Evolutionary conservation across 2,797 vertebrate species (phyloP).

Genomic region (Echiichthys vipera): DNA sequence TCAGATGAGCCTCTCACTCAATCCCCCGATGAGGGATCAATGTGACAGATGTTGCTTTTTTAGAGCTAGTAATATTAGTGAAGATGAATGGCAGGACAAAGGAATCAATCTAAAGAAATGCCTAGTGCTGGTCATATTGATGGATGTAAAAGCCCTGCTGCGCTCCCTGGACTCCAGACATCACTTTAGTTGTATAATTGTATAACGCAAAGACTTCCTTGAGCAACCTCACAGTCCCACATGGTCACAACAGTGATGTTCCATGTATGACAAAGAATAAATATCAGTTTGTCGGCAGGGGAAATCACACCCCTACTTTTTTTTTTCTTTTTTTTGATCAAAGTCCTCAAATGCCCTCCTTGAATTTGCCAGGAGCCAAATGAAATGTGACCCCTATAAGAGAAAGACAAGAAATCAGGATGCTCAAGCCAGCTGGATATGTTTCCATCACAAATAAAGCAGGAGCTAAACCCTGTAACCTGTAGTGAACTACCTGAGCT

Average conservation of each 20-base stretch:
- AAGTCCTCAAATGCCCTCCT: background rate
- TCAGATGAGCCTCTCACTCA: constrained; percentile 17
- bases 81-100: constrained; percentile 34
- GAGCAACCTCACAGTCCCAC: constrained; percentile 1
- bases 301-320: constrained; percentile 21
- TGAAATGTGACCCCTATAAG: constrained; percentile 13
- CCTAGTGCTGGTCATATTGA: constrained; percentile 15
- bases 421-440: constrained; percentile 27
- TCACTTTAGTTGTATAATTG: background rate
- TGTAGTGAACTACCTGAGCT: constrained; percentile 44
- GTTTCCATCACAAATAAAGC: constrained; percentile 58
- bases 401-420: constrained; percentile 26
- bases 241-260: background rate
- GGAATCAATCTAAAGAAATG: background rate
- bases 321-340: background rate
- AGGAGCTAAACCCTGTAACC: constrained; percentile 24
- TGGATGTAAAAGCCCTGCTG: constrained; percentile 24
- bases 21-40: constrained; percentile 28
- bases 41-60: constrained; percentile 34
- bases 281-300: constrained; percentile 26
- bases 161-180: constrained; percentile 9
- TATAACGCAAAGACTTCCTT: constrained; percentile 4
- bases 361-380: constrained; percentile 12
- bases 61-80: constrained; percentile 24
- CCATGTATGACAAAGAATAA: constrained; percentile 3